Evolutionary conservation across 2,797 vertebrate genomes (phyloP).

Genomic region (Orientallactaga sibirica): DNA sequence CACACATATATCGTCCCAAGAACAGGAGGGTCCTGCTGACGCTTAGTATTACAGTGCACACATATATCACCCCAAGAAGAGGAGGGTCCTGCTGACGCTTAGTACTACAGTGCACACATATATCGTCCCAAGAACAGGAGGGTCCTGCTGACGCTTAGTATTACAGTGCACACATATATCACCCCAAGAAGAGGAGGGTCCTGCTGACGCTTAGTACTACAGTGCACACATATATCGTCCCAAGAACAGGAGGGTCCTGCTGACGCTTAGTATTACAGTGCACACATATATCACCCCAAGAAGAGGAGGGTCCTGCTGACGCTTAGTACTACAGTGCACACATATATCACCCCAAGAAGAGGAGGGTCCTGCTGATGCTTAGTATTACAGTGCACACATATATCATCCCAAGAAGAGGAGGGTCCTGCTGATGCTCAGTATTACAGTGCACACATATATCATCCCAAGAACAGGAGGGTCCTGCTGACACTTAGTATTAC

Average conservation of each 20-base stretch:
- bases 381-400: too few species aligned
- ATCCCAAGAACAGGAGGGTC: background rate
- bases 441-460: too few species aligned
- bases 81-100: background rate
- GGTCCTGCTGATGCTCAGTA: too few species aligned
- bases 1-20: background rate
- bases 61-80: background rate
- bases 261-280: too few species aligned
- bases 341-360: background rate
- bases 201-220: too few species aligned
- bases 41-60: too few species aligned
- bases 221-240: too few species aligned
- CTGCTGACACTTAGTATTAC: background rate
- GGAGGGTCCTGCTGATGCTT: background rate
- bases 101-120: too few species aligned
- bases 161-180: too few species aligned
- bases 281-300: background rate
- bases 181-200: background rate
- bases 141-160: too few species aligned
- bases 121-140: background rate
- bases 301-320: background rate
- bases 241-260: constrained; percentile 6
- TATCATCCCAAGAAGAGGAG: background rate
- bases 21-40: background rate
- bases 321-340: too few species aligned